Percentiles rank a stretch among this genome's conserved stretches.
Conservation (phyloP, 2,797 vertebrate species). For the Sylvilagus floridanus region DNA sequence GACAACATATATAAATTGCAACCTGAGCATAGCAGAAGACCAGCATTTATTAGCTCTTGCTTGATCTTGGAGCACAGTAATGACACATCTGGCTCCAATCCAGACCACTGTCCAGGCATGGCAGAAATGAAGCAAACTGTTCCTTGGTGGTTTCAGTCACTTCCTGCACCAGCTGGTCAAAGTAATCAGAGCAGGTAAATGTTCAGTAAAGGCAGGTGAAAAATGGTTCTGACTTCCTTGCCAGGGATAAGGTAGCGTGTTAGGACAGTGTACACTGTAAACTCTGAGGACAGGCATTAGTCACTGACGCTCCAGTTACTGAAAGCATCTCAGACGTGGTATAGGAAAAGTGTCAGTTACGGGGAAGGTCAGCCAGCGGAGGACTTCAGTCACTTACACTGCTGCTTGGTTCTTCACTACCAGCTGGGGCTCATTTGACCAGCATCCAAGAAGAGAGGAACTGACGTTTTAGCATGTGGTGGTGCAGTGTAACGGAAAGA, state of each 20-base stretch:
- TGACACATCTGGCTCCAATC: neutral
- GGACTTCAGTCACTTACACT: neutral
- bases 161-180: neutral
- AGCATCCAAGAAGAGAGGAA: neutral
- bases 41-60: neutral
- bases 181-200: neutral
- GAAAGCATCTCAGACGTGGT: neutral
- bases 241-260: neutral
- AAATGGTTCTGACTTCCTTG: neutral
- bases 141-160: neutral
- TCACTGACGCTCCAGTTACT: neutral
- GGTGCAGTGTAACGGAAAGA: neutral
- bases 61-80: neutral
- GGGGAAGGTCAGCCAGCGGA: neutral
- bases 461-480: neutral
- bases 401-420: neutral
- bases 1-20: neutral
- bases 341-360: neutral
- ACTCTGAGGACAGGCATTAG: neutral
- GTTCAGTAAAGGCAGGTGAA: neutral
- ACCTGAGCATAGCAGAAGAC: neutral
- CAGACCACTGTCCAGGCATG: neutral
- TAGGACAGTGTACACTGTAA: neutral
- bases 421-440: neutral
- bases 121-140: neutral